Percentiles rank a stretch among this genome's conserved stretches.
Evolutionary conservation across 2,888 invertebrate genomes (phyloP).

Genomic region (Phortica magna): DNA sequence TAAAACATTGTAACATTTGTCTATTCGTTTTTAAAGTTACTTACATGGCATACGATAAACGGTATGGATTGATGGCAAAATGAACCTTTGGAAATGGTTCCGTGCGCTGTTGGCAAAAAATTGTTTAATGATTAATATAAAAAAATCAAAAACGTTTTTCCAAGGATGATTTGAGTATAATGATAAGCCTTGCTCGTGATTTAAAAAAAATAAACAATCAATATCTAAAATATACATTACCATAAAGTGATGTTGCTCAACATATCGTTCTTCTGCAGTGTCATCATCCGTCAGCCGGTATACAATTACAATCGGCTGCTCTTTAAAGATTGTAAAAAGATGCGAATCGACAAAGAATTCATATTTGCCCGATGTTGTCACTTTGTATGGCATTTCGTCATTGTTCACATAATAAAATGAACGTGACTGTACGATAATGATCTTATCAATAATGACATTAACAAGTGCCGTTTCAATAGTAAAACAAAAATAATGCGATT

Average conservation of each 20-base stretch:
- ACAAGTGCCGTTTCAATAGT: conserved; percentile 58
- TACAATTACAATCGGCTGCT: conserved; percentile 72
- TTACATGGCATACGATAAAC: conserved; percentile 47
- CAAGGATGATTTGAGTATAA: too few relatives aligned
- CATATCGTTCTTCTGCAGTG: conserved; percentile 28
- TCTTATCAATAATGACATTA: conserved; percentile 69
- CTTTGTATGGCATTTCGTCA: conserved; percentile 59
- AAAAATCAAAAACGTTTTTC: too few relatives aligned
- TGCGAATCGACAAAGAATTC: conserved; percentile 72
- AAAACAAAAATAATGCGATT: conserved; percentile 73
- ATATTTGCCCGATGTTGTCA: conserved; percentile 51
- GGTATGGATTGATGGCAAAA: conserved; percentile 63
- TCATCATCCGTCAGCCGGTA: conserved; percentile 52
- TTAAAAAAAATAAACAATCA: too few relatives aligned
- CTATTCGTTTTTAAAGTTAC: not conserved
- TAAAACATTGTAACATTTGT: not conserved
- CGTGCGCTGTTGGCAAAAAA: conserved; percentile 49
- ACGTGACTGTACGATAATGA: conserved; percentile 71
- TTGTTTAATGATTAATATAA: too few relatives aligned
- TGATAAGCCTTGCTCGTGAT: too few relatives aligned
- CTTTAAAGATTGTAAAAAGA: conserved; percentile 66
- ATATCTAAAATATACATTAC: conserved; percentile 45
- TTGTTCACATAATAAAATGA: conserved; percentile 70
- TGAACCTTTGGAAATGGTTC: conserved; percentile 63
- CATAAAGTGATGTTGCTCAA: conserved; percentile 76